phyloP scores from a whole-genome alignment of 2,113 vertebrate genomes.

The Tyto alba region DNA sequence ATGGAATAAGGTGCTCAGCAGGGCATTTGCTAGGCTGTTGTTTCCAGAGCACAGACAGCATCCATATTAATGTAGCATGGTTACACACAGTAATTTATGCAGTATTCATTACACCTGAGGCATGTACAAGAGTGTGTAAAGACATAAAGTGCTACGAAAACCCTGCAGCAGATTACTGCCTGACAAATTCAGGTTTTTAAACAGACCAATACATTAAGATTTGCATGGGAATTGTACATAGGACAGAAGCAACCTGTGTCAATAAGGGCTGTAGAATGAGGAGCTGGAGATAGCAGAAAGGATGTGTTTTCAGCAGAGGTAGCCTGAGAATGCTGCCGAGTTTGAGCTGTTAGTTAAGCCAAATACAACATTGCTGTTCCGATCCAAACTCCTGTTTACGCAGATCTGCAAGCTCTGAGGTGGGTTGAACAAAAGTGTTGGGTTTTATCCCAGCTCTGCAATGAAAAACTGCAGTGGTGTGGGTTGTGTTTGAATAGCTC shows the following conservation, averaged over 20 bases:
- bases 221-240: not conserved
- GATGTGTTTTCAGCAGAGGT: not conserved
- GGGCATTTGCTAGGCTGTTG: not conserved
- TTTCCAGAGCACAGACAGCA: not conserved
- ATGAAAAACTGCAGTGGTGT: not conserved
- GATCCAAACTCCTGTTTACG: not conserved
- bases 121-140: not conserved
- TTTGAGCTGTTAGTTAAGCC: not conserved
- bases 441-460: not conserved
- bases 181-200: not conserved
- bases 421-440: not conserved
- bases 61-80: constrained; percentile 18
- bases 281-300: not conserved
- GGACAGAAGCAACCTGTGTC: not conserved
- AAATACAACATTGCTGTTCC: not conserved
- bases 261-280: not conserved
- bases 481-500: not conserved
- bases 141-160: not conserved
- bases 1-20: not conserved
- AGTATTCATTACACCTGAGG: constrained; percentile 25
- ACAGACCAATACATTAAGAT: not conserved
- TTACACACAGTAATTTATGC: constrained; percentile 13
- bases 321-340: not conserved
- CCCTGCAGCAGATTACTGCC: not conserved
- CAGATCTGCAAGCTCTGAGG: not conserved